Evolutionary conservation across 2,113 vertebrate genomes (phyloP).

Genomic region (Charadrius vociferus): DNA sequence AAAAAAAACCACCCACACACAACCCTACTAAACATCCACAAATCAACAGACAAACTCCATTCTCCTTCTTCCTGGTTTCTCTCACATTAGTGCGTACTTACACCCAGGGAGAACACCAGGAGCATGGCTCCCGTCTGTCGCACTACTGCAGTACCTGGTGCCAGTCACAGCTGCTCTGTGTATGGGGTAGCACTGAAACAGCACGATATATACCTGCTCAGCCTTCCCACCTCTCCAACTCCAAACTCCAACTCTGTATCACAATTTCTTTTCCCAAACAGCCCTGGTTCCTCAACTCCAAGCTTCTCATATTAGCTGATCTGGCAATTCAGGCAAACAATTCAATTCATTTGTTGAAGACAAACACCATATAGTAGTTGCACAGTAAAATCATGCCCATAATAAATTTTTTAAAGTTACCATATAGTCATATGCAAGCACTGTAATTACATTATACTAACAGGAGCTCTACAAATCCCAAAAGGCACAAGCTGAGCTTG

Average conservation of each 20-base stretch:
- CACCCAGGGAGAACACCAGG: not conserved
- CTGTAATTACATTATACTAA: not conserved
- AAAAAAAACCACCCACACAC: too few relatives aligned
- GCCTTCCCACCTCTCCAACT: not conserved
- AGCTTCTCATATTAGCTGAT: not conserved
- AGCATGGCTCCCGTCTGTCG: not conserved
- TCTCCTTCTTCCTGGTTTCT: not conserved
- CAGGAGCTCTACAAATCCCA: not conserved
- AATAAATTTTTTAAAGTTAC: not conserved
- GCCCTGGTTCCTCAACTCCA: not conserved
- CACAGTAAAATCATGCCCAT: not conserved
- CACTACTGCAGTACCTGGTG: not conserved
- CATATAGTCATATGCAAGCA: not conserved
- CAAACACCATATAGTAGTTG: not conserved
- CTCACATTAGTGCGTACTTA: not conserved
- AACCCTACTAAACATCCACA: not conserved
- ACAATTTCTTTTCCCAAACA: not conserved
- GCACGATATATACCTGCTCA: not conserved
- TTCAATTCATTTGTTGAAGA: not conserved
- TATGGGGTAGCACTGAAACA: not conserved
- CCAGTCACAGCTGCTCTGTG: not conserved
- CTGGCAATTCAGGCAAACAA: not conserved
- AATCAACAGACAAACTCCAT: not conserved
- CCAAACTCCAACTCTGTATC: not conserved
- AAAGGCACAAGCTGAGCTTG: not conserved